Evolutionary conservation across 2,797 vertebrate genomes (phyloP), one percentile per base, ranked within the genome.

Genomic region (Setipinna tenuifilis): DNA sequence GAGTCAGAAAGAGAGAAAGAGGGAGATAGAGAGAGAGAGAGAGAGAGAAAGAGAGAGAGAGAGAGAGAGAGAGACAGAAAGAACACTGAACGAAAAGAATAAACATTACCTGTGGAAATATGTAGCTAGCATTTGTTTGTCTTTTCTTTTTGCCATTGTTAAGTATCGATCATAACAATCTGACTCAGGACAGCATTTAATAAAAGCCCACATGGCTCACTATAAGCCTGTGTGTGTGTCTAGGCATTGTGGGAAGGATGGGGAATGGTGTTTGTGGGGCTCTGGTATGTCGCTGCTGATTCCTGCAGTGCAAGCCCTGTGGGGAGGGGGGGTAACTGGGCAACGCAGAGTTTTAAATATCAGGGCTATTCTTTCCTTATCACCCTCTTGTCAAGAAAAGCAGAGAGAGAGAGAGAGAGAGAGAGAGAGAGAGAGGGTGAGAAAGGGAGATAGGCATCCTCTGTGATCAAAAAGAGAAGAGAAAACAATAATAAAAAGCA

Each of bases 341-440:
- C 85, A 78, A 78, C 71, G 68, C 86, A 83, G 88, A 78, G 84
- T 92, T 93, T 93, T 92, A 94, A 93, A 94, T 92, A 94, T 93
- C 94, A 93, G 90, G 85, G 89, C 92, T 91, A 90, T 41, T 93
- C 93, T 81, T 80, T 93, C 87, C 89, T 89, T 91, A 88, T 82
- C 88, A 85, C n/a, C 81, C 71, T 23, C 65, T 48, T 82, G 46
- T 83, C 50, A 59, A 54, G 83, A 48, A 48, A 65, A 86, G 88
- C 90, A 89, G 86, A 91, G 90, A 92, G 86, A 90, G 90, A 89
- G 88, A 83, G 85, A 85, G 89, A 91, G 87, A 88, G 87, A 83
- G 81, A 87, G 82, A 87, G 84, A 90, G 86, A 88, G 71, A 35
- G 21, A 78, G 46, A 82, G 12, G 54, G n/a, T 41, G 19, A 48